These are phyloP conservation scores for Leptinotarsa undecemlineata DNA, from an alignment of 1,140 invertebrate genomes.

Conservation along the genomic window DNA sequence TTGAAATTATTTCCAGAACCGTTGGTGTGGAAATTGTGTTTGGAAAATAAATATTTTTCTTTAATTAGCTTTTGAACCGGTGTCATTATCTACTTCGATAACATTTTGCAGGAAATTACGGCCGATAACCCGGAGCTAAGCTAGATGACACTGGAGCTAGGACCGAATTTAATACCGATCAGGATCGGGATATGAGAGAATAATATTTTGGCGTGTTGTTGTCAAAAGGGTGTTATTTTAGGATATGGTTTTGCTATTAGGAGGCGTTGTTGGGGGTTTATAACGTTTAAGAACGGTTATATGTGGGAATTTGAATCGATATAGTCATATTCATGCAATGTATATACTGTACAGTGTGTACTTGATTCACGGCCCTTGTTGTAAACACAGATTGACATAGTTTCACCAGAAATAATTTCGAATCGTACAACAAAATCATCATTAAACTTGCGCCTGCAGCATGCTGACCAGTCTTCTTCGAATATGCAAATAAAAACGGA, in stretches of 20 bases:
- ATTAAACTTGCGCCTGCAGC: neutral
- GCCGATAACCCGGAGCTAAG: slow-evolving; percentile 21
- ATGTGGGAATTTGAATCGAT: no score
- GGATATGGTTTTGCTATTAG: slow-evolving; percentile 22
- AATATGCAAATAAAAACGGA: slow-evolving; percentile 20
- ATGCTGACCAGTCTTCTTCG: neutral
- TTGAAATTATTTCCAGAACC: slow-evolving; percentile 32
- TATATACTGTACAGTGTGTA: no score
- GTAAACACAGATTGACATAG: no score
- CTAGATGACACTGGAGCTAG: neutral
- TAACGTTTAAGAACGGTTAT: neutral
- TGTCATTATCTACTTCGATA: slow-evolving; percentile 32
- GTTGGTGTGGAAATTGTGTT: slow-evolving; percentile 44
- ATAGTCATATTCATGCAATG: no score
- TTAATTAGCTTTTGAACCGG: slow-evolving; percentile 31
- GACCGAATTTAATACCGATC: slow-evolving; percentile 26
- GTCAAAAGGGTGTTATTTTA: slow-evolving; percentile 1
- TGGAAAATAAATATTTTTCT: slow-evolving; percentile 46
- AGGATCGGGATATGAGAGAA: slow-evolving; percentile 13
- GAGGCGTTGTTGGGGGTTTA: slow-evolving; percentile 1
- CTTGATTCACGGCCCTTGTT: no score
- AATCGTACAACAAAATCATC: neutral
- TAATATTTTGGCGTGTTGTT: slow-evolving; percentile 11
- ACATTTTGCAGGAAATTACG: slow-evolving; percentile 31
- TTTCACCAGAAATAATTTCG: no score